Evolutionary conservation across 2,888 invertebrate genomes (phyloP).

Genomic region (Tanypteryx hageni): DNA sequence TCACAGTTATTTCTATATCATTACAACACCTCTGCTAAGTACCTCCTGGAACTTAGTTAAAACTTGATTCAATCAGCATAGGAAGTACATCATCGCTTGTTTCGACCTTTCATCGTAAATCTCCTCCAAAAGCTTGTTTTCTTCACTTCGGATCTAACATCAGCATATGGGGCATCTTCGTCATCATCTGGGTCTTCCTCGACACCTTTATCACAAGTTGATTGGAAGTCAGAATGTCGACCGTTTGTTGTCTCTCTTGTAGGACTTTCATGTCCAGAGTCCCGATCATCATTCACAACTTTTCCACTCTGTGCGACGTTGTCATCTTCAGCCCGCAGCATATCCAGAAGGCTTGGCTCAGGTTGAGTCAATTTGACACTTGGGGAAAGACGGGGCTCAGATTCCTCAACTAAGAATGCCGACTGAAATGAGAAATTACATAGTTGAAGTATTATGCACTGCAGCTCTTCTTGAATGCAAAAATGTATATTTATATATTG

Average conservation of each 20-base stretch:
- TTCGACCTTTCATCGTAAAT: conserved; percentile 83
- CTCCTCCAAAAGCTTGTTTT: conserved; percentile 77
- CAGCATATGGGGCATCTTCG: conserved; percentile 53
- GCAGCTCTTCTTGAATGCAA: not conserved
- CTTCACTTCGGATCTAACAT: conserved; percentile 66
- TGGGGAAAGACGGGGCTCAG: conserved; percentile 57
- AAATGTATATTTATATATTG: not conserved
- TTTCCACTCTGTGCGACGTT: conserved; percentile 70
- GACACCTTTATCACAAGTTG: conserved; percentile 51
- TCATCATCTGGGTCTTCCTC: conserved; percentile 54
- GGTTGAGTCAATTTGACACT: conserved; percentile 70
- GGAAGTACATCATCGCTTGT: conserved; percentile 79
- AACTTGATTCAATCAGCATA: not conserved
- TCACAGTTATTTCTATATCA: conserved; percentile 62
- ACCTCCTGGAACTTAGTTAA: conserved; percentile 36
- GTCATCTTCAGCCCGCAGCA: conserved; percentile 80
- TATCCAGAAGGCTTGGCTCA: conserved; percentile 82
- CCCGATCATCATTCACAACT: conserved; percentile 72
- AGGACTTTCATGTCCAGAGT: conserved; percentile 75
- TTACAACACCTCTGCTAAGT: conserved; percentile 46
- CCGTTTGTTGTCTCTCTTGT: conserved; percentile 70
- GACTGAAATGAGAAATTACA: conserved; percentile 27
- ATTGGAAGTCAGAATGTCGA: conserved; percentile 66
- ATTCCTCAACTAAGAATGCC: conserved; percentile 56
- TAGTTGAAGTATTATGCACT: too few species aligned